These are phyloP conservation scores for Onychomys torridus DNA, from an alignment of 2,797 vertebrate species.

Conservation along the genomic window DNA sequence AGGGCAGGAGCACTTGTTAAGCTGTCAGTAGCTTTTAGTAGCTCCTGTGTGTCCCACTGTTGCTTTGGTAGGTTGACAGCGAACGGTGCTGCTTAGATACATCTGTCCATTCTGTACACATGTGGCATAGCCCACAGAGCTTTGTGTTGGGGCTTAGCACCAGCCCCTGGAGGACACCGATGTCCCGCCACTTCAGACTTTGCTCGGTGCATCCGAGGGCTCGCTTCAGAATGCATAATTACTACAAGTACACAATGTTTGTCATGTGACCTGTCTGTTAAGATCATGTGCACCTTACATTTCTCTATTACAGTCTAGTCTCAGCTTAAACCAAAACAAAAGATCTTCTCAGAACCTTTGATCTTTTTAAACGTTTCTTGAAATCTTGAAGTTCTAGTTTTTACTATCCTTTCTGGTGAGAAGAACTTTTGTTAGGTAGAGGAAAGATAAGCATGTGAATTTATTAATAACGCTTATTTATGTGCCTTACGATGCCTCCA, in stretches of 20 bases:
- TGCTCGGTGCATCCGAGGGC: not conserved
- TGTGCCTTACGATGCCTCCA: not conserved
- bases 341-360: not conserved
- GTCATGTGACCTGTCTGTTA: not conserved
- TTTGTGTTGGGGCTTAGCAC: slow-evolving; percentile 21
- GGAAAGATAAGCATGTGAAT: not conserved
- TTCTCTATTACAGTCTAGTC: slow-evolving; percentile 23
- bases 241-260: not conserved
- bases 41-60: not conserved
- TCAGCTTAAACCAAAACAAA: not conserved
- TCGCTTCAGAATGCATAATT: not conserved
- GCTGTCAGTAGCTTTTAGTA: not conserved
- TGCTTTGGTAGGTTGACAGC: slow-evolving; percentile 15
- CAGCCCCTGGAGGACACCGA: not conserved
- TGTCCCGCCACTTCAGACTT: not conserved
- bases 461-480: slow-evolving; percentile 42
- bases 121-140: not conserved
- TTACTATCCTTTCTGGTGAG: slow-evolving; percentile 36
- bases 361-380: slow-evolving; percentile 14
- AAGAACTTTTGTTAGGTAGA: slow-evolving; percentile 48
- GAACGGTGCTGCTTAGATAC: not conserved
- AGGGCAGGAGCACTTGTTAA: slow-evolving; percentile 5
- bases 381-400: slow-evolving; percentile 41
- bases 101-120: not conserved
- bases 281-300: not conserved